phyloP scores from a whole-genome alignment of 2,797 vertebrate species.

The Vespertilio murinus region DNA sequence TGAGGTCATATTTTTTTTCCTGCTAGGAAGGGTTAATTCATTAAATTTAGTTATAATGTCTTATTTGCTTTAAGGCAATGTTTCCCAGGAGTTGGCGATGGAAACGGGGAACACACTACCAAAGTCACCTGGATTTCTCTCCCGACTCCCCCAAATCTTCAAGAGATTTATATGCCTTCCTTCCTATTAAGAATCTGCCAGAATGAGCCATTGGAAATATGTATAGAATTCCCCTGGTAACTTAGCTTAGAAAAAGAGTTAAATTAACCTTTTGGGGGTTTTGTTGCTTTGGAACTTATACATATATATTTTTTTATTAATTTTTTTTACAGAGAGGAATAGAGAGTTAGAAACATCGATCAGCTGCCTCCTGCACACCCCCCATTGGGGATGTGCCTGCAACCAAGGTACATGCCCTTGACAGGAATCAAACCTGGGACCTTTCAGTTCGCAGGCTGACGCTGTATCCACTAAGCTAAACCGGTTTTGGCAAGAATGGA shows the following conservation, averaged over 20 bases:
- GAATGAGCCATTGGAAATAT: neutral
- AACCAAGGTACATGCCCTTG: too few relatives aligned
- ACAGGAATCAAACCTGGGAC: too few relatives aligned
- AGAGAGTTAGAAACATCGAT: too few relatives aligned
- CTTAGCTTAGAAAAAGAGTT: neutral
- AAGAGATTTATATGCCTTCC: neutral
- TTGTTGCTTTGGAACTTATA: neutral
- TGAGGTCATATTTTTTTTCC: slow-evolving; percentile 28
- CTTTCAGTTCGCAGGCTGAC: too few relatives aligned
- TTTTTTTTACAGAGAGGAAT: too few relatives aligned
- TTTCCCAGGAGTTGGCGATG: neutral
- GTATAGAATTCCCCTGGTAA: neutral
- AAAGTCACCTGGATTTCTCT: neutral
- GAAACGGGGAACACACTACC: neutral
- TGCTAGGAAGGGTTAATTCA: neutral
- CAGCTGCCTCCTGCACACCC: too few relatives aligned
- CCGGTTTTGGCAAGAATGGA: neutral
- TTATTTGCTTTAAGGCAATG: neutral
- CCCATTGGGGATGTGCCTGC: too few relatives aligned
- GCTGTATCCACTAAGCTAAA: too few relatives aligned
- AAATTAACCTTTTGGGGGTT: neutral
- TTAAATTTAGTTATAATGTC: neutral
- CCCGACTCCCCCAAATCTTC: neutral
- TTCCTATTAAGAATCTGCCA: neutral
- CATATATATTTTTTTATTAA: too few relatives aligned